A percentile compares a stretch with the other conserved stretches of the same genome.
Conservation (phyloP, 2,888 invertebrate species). For the Cheilosia variabilis region DNA sequence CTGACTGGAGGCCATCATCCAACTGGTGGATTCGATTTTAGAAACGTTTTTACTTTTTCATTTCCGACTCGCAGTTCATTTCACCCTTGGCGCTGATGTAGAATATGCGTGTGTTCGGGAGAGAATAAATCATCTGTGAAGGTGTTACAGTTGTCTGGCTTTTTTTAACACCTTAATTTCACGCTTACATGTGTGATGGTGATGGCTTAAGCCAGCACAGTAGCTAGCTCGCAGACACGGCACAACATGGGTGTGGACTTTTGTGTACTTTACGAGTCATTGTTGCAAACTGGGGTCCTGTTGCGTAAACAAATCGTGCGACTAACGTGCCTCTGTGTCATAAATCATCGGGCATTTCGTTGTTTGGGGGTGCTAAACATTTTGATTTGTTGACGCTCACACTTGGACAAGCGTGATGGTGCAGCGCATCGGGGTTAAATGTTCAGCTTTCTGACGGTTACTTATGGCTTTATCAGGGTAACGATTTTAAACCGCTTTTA, state of each 20-base stretch:
- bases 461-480: conserved; percentile 73
- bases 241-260: conserved; percentile 5
- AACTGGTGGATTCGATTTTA: conserved; percentile 75
- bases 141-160: conserved; percentile 76
- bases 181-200: conserved; percentile 74
- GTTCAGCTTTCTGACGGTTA: conserved; percentile 71
- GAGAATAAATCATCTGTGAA: conserved; percentile 75
- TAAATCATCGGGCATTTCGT: conserved; percentile 72
- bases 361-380: conserved; percentile 70
- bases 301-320: conserved; percentile 75
- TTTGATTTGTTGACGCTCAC: conserved; percentile 74
- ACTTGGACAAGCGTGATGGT: conserved; percentile 43
- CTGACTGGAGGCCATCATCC: conserved; percentile 51
- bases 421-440: conserved; percentile 33
- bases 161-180: conserved; percentile 76
- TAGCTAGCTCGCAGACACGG: not conserved
- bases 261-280: conserved; percentile 50
- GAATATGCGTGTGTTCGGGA: conserved; percentile 66
- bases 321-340: conserved; percentile 65
- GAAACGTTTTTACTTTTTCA: conserved; percentile 66
- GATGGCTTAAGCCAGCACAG: conserved; percentile 62
- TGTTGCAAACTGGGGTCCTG: conserved; percentile 68
- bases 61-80: conserved; percentile 64
- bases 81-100: conserved; percentile 53
- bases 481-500: conserved; percentile 71